Evolutionary conservation across 2,888 invertebrate genomes (phyloP).

Genomic region (Sericinus montela): DNA sequence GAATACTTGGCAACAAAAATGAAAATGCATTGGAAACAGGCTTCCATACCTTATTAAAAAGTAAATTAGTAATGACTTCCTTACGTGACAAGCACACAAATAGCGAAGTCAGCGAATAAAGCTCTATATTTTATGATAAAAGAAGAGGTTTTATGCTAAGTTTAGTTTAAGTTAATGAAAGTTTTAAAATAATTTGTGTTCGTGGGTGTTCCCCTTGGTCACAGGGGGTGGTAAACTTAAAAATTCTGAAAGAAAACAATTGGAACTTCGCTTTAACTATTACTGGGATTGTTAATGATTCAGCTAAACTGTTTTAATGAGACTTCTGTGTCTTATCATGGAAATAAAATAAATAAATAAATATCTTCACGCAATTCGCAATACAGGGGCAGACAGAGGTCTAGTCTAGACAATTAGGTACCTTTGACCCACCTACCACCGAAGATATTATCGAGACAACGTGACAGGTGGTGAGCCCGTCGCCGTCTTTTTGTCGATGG

Average conservation of each 20-base stretch:
- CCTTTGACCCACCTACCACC: too few species aligned
- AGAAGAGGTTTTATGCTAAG: conserved; percentile 2
- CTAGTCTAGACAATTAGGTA: too few species aligned
- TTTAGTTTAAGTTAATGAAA: not conserved
- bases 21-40: not conserved
- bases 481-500: too few species aligned
- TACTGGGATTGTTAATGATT: too few species aligned
- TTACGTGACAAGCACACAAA: not conserved
- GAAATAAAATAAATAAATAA: too few species aligned
- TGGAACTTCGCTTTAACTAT: too few species aligned
- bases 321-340: too few species aligned
- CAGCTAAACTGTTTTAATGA: too few species aligned
- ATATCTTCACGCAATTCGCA: too few species aligned
- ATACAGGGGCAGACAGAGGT: too few species aligned
- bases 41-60: not conserved
- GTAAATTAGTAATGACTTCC: conserved; percentile 3
- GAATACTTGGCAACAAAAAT: not conserved
- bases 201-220: conserved; percentile 2
- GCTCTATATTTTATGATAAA: not conserved
- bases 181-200: not conserved
- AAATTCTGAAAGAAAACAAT: not conserved
- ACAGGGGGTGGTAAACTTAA: not conserved
- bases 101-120: not conserved
- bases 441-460: too few species aligned
- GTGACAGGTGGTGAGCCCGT: too few species aligned